Evolutionary conservation across 2,797 vertebrate species (phyloP).

Genomic region (Rhadinocentrus ornatus): DNA sequence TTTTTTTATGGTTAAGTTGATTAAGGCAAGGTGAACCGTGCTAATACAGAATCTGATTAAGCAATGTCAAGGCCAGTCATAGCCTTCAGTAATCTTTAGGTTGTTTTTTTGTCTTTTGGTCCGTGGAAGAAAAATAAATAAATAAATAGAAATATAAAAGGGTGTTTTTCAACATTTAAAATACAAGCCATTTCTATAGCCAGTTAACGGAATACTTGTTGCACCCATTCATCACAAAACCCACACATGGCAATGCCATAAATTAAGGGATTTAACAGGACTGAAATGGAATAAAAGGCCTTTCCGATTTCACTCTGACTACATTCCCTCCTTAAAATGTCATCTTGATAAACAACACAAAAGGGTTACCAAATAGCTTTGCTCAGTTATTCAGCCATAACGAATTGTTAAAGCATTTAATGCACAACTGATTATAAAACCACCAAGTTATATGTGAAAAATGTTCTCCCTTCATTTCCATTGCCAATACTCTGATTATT

Average conservation of each 20-base stretch:
- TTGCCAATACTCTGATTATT: constrained; percentile 31
- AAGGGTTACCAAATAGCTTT: constrained; percentile 4
- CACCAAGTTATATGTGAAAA: constrained; percentile 1
- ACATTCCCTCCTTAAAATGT: background rate
- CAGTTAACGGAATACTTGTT: background rate
- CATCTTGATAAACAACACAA: constrained; percentile 12
- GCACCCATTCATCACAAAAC: background rate
- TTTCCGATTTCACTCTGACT: constrained; percentile 10
- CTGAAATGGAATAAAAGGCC: constrained; percentile 14
- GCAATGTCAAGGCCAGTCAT: constrained; percentile 15
- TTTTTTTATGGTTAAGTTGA: constrained; percentile 13
- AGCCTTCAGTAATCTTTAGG: constrained; percentile 2
- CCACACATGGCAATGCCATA: constrained; percentile 14
- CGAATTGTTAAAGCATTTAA: constrained; percentile 2
- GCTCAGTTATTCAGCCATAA: constrained; percentile 11
- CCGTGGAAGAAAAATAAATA: background rate
- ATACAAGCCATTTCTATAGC: background rate
- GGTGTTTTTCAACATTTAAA: constrained; percentile 3
- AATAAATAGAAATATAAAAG: background rate
- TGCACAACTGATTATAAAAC: constrained; percentile 21
- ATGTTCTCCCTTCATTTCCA: constrained; percentile 25
- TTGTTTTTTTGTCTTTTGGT: background rate
- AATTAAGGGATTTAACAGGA: constrained; percentile 4
- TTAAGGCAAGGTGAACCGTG: background rate
- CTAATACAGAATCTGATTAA: constrained; percentile 2